Evolutionary conservation across 2,888 invertebrate genomes (phyloP).

Genomic region (Magallana nippona): DNA sequence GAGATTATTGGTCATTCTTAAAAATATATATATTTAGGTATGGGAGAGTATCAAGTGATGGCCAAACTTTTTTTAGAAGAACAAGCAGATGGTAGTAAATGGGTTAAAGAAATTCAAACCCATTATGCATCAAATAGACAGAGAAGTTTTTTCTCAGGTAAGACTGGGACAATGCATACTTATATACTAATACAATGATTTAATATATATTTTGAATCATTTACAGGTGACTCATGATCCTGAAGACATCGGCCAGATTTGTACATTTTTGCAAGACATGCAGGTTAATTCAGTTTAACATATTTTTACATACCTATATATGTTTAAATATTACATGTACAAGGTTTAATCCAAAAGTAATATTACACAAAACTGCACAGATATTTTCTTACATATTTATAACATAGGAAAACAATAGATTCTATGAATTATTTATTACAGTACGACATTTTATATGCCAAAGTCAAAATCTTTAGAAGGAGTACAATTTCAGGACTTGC

Average conservation of each 20-base stretch:
- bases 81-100: conserved; percentile 35
- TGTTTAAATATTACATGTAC: neutral
- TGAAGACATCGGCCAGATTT: conserved; percentile 33
- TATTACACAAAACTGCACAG: no score
- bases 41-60: conserved; percentile 30
- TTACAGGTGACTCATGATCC: conserved; percentile 24
- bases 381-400: no score
- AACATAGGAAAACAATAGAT: no score
- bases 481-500: no score
- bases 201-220: neutral
- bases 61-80: neutral
- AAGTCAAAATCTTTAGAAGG: neutral
- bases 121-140: neutral
- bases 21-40: conserved; percentile 12
- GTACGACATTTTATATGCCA: neutral
- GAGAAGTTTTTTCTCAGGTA: neutral
- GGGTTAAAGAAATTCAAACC: neutral
- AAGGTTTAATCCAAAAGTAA: neutral
- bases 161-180: neutral
- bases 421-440: neutral
- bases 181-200: no score
- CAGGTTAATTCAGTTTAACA: neutral
- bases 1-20: no score
- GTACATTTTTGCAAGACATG: conserved; percentile 30
- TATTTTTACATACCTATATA: neutral